Base-by-base conservation (phyloP, 2,888 invertebrate species). In the Ophonus ardosiacus region DNA sequence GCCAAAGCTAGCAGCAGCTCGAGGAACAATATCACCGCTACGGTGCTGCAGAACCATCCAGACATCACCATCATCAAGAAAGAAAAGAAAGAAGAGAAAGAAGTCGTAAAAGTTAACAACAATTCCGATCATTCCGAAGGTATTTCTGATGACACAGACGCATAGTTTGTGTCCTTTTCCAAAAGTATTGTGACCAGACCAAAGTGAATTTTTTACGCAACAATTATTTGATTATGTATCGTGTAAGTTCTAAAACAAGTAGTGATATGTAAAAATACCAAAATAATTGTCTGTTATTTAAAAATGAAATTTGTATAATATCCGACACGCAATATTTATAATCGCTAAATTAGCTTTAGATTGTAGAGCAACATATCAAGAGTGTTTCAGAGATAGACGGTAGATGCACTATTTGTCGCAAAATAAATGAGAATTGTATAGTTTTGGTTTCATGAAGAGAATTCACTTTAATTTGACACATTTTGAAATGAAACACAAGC, bases 11-110 rank as follows among this genome's bases (percentile, higher is more conserved):
- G 57, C 51, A 87, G 88, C 84, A 87, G 89, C 82, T 82, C 89
- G 4, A 88, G 90, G 17, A 88, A 89, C 24, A 91, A 90, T 85
- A 89, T 90, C 18, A 90, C 91, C 4, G 90, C 90, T 6, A 90
- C 91, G 43, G 90, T 92, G 17, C 90, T 93, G 86, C 92, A 92
- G 76, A 93, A 93, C 88, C 93, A 93, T 88, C 93, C 93, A 0
- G 94, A 94, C 88, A 93, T 94, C 86, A 93, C 93, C 78, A 93
- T 94, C 86, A 93, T 94, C 63, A 93, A 94, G 88, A 93, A 93
- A 86, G 93, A 94, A 88, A 92, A 91, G 88, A 88, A 91, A 87
- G 92, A 91, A 61, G 90, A 90, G 56, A 90, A 90, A 80, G 88
- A 90, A 80, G 90, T 90, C 1, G 91, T 91, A 68, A 92, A 92